Evolutionary conservation across 2,888 invertebrate genomes (phyloP).

Genomic region (Plagiodera versicolora): DNA sequence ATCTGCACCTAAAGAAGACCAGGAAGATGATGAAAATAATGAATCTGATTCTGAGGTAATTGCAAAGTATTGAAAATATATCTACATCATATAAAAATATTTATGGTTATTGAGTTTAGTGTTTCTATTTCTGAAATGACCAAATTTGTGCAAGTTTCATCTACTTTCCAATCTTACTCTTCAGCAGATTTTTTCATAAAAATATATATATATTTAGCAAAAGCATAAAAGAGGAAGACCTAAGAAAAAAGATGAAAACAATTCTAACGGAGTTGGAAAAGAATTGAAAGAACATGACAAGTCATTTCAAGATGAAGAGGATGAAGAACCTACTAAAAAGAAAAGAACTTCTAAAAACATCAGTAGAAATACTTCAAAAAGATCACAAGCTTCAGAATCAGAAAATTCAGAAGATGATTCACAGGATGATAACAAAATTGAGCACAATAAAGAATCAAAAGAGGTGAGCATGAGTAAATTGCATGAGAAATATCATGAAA

Average conservation of each 20-base stretch:
- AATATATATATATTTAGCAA: neutral
- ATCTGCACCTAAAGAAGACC: constrained; percentile 39
- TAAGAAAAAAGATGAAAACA: constrained; percentile 20
- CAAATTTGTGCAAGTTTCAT: neutral
- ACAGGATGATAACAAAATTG: constrained; percentile 11
- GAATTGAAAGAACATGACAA: constrained; percentile 28
- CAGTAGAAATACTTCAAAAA: constrained; percentile 32
- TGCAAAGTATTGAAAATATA: neutral
- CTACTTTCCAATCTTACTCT: neutral
- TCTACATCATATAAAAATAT: too few species aligned
- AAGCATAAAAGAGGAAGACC: constrained; percentile 23
- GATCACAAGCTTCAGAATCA: constrained; percentile 9
- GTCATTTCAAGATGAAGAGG: constrained; percentile 34
- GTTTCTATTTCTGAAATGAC: too few species aligned
- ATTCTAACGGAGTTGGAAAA: constrained; percentile 25
- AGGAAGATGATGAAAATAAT: constrained; percentile 40
- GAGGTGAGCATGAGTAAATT: neutral
- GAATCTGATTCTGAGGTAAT: constrained; percentile 5
- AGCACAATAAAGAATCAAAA: neutral
- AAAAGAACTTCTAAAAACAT: constrained; percentile 33
- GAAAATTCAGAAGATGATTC: constrained; percentile 12
- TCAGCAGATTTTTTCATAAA: neutral
- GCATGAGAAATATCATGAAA: neutral
- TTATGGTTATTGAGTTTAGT: too few species aligned
- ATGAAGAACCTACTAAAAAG: constrained; percentile 40